Percentiles rank a stretch among this genome's conserved stretches.
phyloP scores from a whole-genome alignment of 2,888 invertebrate species.

The Nomada ferruginata region DNA sequence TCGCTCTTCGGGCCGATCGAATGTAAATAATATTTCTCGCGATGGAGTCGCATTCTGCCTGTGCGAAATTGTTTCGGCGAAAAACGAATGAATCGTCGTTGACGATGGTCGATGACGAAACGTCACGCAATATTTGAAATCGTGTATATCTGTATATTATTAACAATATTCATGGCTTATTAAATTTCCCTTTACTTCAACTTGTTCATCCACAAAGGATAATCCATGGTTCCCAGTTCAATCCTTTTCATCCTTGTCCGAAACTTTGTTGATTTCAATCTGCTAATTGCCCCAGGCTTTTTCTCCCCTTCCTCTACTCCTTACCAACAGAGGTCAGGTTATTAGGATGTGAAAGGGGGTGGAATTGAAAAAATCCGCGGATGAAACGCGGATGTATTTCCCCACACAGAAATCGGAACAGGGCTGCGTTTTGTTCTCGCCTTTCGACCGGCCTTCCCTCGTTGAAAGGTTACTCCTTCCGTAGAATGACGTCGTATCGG shows the following conservation, averaged over 20 bases:
- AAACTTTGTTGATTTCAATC: constrained; percentile 65
- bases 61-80: too few relatives aligned
- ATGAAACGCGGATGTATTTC: background rate
- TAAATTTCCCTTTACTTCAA: too few relatives aligned
- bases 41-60: background rate
- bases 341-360: constrained; percentile 29
- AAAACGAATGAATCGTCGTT: constrained; percentile 18
- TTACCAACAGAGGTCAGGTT: constrained; percentile 22
- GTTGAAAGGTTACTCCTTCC: constrained; percentile 16
- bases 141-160: too few relatives aligned
- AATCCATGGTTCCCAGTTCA: background rate
- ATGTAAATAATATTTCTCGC: constrained; percentile 44
- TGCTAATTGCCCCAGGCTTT: constrained; percentile 57
- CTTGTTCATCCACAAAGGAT: background rate
- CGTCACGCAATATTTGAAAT: too few relatives aligned
- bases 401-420: background rate
- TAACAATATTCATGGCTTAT: background rate
- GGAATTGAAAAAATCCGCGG: constrained; percentile 26
- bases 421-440: constrained; percentile 31
- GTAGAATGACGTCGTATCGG: constrained; percentile 20
- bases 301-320: constrained; percentile 3
- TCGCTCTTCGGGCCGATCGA: constrained; percentile 30
- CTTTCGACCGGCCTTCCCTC: constrained; percentile 4
- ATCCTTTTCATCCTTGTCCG: constrained; percentile 30
- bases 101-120: background rate